Base-by-base conservation (phyloP, 2,888 invertebrate species). In the Volucella inflata region DNA sequence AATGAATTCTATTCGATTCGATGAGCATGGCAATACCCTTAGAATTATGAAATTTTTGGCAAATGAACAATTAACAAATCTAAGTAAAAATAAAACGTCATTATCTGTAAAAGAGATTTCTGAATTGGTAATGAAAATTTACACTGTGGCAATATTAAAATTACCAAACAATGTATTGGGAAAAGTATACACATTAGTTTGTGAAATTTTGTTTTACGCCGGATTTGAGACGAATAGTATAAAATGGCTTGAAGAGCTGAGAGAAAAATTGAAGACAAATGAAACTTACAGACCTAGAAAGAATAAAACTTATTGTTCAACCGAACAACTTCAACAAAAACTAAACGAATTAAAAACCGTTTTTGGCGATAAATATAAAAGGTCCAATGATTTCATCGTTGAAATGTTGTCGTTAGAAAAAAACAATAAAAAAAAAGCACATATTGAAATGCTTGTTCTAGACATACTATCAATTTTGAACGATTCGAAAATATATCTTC, bases 381-480 rank as follows among this genome's bases (percentile, higher is more conserved):
- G 14, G 14, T 53, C 12, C 8, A 17, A 36, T 46, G 10, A 38
- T 9, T 6, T 11, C 11, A 2, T 38, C 12, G 30, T n/a, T 38
- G 21, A 48, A 14, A n/a, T 38, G 2, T n/a, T 59, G n/a, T 3
- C 11, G 11, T 10, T 8, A 2, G 53, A 71, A 21, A 87, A 87
- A 40, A 36, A 30, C 14, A 68, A 88, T 46, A 53, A 55, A 40
- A 62, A 82, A 11, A 85, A 80, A 40, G 59, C 78, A 50, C 70
- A 65, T 9, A 38, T 88, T 16, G 88, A 88, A 79, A 87, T 88
- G 87, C 82, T 89, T 21, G 64, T 89, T 48, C 55, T 89, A 11
- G 88, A 89, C 80, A 87, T 89, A 21, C 21, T 88, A 68, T 75
- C 87, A 16, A 87, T 88, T 21, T 42, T 88, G 53, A 81, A 64